Percentiles rank a stretch among this genome's conserved stretches.
Evolutionary conservation across 2,113 vertebrate species (phyloP).

Genomic region (Guaruba guarouba): DNA sequence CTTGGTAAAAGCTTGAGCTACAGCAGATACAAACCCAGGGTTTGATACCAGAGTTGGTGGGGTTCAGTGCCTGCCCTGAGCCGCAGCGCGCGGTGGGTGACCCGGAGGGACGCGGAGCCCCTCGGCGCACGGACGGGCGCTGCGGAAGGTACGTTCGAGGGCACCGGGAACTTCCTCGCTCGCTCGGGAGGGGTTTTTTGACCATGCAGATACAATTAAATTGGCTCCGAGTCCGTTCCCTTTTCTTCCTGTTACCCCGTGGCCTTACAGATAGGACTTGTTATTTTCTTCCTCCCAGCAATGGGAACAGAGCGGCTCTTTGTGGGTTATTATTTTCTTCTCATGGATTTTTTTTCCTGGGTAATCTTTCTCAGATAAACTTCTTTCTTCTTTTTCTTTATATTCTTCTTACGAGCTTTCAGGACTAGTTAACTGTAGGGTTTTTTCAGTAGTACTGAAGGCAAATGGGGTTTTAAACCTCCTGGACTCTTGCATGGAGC

Average conservation of each 20-base stretch:
- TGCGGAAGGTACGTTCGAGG: constrained; percentile 51
- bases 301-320: constrained; percentile 48
- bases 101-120: not conserved
- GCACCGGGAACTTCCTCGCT: constrained; percentile 35
- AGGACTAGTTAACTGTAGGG: not conserved
- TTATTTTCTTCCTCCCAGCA: not conserved
- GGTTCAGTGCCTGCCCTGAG: not conserved
- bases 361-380: constrained; percentile 23
- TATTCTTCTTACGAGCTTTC: not conserved
- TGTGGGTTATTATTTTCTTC: constrained; percentile 41
- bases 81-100: not conserved
- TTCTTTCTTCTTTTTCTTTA: not conserved
- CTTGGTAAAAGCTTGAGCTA: constrained; percentile 74
- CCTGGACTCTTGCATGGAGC: not conserved
- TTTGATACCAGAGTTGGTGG: not conserved
- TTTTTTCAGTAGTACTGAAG: constrained; percentile 41
- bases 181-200: not conserved
- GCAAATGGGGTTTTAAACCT: not conserved
- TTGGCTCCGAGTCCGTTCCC: constrained; percentile 38
- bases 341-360: not conserved
- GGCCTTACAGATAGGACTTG: constrained; percentile 56
- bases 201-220: constrained; percentile 42
- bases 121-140: not conserved
- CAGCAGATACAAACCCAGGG: constrained; percentile 56
- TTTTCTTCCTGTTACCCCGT: constrained; percentile 62